Evolutionary conservation across 1,140 invertebrate species (phyloP).

Genomic region (Hyles vespertilio): DNA sequence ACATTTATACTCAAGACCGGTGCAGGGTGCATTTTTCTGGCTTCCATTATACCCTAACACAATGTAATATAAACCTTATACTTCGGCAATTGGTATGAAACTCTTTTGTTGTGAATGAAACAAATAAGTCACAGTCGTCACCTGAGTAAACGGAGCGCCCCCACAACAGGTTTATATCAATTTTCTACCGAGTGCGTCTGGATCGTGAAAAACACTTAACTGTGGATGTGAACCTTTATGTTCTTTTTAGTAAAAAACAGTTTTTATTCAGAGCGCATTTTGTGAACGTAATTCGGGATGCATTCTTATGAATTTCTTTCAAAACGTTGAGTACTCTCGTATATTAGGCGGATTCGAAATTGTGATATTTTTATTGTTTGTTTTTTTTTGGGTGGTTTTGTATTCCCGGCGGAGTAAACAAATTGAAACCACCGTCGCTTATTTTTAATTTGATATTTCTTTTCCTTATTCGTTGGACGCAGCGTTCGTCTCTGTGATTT

Average conservation of each 20-base stretch:
- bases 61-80: constrained; percentile 30
- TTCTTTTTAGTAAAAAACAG: constrained; percentile 38
- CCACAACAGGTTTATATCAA: constrained; percentile 71
- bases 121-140: constrained; percentile 56
- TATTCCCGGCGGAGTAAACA: no score
- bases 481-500: no score
- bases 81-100: constrained; percentile 21
- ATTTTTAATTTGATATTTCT: no score
- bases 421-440: no score
- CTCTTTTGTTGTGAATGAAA: constrained; percentile 22
- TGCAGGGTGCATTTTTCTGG: constrained; percentile 57
- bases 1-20: constrained; percentile 58
- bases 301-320: constrained; percentile 1
- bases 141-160: constrained; percentile 53
- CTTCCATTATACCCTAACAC: constrained; percentile 36
- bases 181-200: constrained; percentile 70
- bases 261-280: constrained; percentile 15
- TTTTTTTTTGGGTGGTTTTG: no score
- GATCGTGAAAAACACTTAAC: constrained; percentile 63
- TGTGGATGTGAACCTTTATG: constrained; percentile 40
- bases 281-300: constrained; percentile 7
- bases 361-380: no score
- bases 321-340: background rate
- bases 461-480: no score
- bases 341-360: no score